phyloP scores from a whole-genome alignment of 2,797 vertebrate genomes.

The Sebastes hopkinsi region DNA sequence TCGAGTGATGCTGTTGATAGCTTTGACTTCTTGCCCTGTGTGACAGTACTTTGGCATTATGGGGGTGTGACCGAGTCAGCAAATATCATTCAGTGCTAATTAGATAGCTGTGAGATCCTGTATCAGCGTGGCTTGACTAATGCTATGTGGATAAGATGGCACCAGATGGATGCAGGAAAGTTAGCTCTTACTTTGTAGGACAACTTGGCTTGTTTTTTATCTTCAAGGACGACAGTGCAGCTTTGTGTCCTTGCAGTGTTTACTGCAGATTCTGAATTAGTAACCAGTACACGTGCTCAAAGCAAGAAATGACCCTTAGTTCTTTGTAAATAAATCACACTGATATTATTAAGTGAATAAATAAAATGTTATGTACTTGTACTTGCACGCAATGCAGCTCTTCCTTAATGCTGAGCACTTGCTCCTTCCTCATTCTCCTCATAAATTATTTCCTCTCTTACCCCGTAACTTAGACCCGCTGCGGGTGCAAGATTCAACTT shows the following conservation, averaged over 20 bases:
- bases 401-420: constrained; percentile 11
- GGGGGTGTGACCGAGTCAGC: constrained; percentile 23
- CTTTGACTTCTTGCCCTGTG: constrained; percentile 15
- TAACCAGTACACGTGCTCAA: not conserved
- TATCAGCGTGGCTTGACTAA: constrained; percentile 33
- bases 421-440: not conserved
- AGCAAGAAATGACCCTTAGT: not conserved
- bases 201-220: constrained; percentile 13
- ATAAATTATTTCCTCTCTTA: constrained; percentile 19
- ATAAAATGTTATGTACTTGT: not conserved
- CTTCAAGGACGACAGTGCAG: constrained; percentile 10
- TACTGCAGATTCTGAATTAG: constrained; percentile 21
- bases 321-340: not conserved
- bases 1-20: not conserved
- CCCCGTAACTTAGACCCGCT: not conserved
- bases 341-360: not conserved
- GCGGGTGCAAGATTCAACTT: not conserved
- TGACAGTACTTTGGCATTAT: constrained; percentile 1
- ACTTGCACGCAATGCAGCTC: not conserved
- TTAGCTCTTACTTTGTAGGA: not conserved
- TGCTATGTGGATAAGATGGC: constrained; percentile 21
- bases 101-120: constrained; percentile 39
- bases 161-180: constrained; percentile 20
- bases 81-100: constrained; percentile 49
- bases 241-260: constrained; percentile 4